Conservation (phyloP, 1,140 invertebrate genomes). For the Apocrypta bakeri region DNA sequence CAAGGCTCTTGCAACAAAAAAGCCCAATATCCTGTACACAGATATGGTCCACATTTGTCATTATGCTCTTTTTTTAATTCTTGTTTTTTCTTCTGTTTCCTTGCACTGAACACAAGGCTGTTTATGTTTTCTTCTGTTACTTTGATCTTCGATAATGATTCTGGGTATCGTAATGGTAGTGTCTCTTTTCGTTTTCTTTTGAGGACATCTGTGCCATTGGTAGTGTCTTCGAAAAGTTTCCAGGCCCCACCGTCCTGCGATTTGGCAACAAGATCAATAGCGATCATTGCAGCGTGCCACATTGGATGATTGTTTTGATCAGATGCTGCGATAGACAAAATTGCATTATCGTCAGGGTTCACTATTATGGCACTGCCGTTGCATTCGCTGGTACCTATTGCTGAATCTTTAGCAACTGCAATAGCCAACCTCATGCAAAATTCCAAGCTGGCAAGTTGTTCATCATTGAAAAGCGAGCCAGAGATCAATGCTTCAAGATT, state of each 20-base stretch:
- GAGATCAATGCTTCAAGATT: slow-evolving; percentile 80
- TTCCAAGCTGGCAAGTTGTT: slow-evolving; percentile 77
- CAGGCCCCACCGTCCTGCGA: slow-evolving; percentile 88
- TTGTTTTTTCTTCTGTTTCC: slow-evolving; percentile 47
- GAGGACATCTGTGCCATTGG: slow-evolving; percentile 33
- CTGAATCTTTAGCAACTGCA: slow-evolving; percentile 72
- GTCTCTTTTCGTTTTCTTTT: slow-evolving; percentile 23
- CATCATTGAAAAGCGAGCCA: slow-evolving; percentile 78
- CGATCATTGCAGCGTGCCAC: slow-evolving; percentile 90
- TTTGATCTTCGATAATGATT: slow-evolving; percentile 52
- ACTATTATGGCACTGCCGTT: slow-evolving; percentile 79
- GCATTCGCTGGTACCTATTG: slow-evolving; percentile 61
- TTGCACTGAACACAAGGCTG: slow-evolving; percentile 40
- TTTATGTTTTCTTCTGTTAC: slow-evolving; percentile 53
- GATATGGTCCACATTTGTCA: slow-evolving; percentile 80
- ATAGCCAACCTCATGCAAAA: slow-evolving; percentile 79
- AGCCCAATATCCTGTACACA: slow-evolving; percentile 92
- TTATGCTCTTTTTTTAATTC: slow-evolving; percentile 43
- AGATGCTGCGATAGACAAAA: slow-evolving; percentile 82
- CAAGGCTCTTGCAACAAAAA: slow-evolving; percentile 92
- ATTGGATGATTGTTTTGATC: slow-evolving; percentile 80
- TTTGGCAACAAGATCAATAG: slow-evolving; percentile 88
- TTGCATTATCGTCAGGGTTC: slow-evolving; percentile 78
- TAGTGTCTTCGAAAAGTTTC: slow-evolving; percentile 59
- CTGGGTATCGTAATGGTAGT: slow-evolving; percentile 63